A percentile compares a stretch with the other conserved stretches of the same genome.
Evolutionary conservation across 2,888 invertebrate genomes (phyloP).

Genomic region (Epirrhoe tristata): DNA sequence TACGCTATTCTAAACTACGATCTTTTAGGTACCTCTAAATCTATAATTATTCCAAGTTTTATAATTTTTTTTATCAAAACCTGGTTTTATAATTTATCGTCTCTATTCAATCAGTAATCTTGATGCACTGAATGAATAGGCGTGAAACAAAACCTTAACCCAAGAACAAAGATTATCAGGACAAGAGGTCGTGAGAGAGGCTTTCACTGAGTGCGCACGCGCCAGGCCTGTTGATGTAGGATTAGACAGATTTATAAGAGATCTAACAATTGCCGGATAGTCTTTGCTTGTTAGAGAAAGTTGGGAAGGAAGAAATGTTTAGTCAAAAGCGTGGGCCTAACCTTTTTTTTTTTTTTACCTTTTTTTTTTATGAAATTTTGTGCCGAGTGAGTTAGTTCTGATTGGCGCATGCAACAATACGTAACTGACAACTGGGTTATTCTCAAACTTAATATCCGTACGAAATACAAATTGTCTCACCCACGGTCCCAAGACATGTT

Average conservation of each 20-base stretch:
- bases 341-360: too few relatives aligned
- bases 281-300: conserved; percentile 13
- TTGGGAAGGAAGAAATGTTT: background rate
- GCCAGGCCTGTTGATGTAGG: conserved; percentile 39
- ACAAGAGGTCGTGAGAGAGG: conserved; percentile 42
- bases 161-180: conserved; percentile 32
- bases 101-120: too few relatives aligned
- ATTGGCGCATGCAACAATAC: conserved; percentile 11
- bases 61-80: too few relatives aligned
- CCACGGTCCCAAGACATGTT: too few relatives aligned
- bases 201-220: conserved; percentile 53
- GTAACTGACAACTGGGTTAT: conserved; percentile 25
- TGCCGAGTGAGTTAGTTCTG: too few relatives aligned
- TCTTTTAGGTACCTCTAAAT: too few relatives aligned
- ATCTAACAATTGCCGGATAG: conserved; percentile 17
- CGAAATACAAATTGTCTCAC: background rate
- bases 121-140: conserved; percentile 1
- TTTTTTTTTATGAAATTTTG: too few relatives aligned
- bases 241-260: conserved; percentile 23
- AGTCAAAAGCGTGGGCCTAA: background rate
- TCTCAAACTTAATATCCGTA: background rate
- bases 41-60: too few relatives aligned
- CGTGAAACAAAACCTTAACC: conserved; percentile 13
- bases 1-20: too few relatives aligned
- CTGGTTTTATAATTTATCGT: too few relatives aligned